Base-by-base conservation (phyloP, 1,140 invertebrate genomes). In the Lasaia peninsularis region DNA sequence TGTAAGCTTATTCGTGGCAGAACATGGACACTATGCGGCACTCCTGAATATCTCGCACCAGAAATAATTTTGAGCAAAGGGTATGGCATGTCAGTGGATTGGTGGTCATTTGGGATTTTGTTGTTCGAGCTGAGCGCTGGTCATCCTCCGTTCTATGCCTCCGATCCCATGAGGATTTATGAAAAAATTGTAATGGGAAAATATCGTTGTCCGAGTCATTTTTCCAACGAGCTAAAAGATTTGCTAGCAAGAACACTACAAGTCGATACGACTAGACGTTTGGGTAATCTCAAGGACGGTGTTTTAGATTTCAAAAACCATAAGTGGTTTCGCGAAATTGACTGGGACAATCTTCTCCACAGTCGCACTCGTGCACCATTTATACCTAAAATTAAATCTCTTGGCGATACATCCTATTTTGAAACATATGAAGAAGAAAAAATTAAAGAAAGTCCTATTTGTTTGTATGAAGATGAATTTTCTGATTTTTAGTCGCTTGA, bases 11-110 rank as follows among this genome's bases (percentile, higher is more conserved):
- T 93, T 50, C 95, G 95, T 71, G 95, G 94, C 0, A 91, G 98
- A 70, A 98, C 98, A 0, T 98, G 96, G 94, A 99, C 98, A 0
- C 80, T 99, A 5, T 99, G 98, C 89, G 98, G 98, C 0, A 99
- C 98, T 0, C 98, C 98, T 0, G 97, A 99, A 84, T 99, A 99
- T 88, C 85, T 99, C 28, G 97, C 97, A 0, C 97, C 98, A 0
- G 98, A 99, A 90, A 95, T 99, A 21, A 98, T 99, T 68, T 89
- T 98, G 34, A 97, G 95, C 66, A 98, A 98, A 84, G 97, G 97
- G 0, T 99, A 99, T 87, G 97, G 97, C 51, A 96, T 95, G 78
- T 94, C 97, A 5, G 97, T 98, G 0, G 98, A 99, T 72, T 98
- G 97, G 97, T 98, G 97, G 97, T 96, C 97, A 3, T 92, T 97